Evolutionary conservation across 2,113 vertebrate genomes (phyloP), one percentile per base, ranked within the genome.

Genomic region (Todiramphus saurophagus): DNA sequence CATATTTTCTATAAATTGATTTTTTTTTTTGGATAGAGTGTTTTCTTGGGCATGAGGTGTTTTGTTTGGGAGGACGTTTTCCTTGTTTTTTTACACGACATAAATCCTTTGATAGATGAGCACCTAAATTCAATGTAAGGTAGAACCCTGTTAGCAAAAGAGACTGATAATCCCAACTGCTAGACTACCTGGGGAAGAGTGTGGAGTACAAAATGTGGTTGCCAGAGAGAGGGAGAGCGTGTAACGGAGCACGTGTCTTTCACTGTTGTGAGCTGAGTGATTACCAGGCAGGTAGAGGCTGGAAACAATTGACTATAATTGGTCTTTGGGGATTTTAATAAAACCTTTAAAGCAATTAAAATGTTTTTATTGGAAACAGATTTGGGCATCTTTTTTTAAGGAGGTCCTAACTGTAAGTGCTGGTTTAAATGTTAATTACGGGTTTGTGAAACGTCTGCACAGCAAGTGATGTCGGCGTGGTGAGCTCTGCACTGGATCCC

Each of bases 301-400:
- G 75, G 64, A 91, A 96, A 91, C 86, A 94, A 91, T 78, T 90
- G 90, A 28, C 25, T 85, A 11, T 90, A 96, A 95, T 91, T 91
- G 88, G 56, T 80, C 93, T 94, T 60, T 16, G 85, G 93, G 81
- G 95, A 91, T 94, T 97, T 97, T 83, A 88, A 92, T 95, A 85
- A 94, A 96, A 95, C 62, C 72, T 96, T 92, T 91, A 68, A 80
- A 90, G 92, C 90, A 95, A 83, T 95, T 97, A 96, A 97, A 94
- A 90, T 46, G n/a, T 83, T 96, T 95, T 96, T 96, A 95, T 87
- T 96, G 86, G 90, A 86, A 97, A 92, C 90, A 88, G 75, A 72
- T 92, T 93, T 73, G 75, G 72, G 59, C 72, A 81, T 92, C 46
- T 88, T 91, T 90, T 88, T 88, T 55, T 35, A 62, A 56, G 66